phyloP scores from a whole-genome alignment of 2,113 vertebrate species.

The Pao palembangensis region DNA sequence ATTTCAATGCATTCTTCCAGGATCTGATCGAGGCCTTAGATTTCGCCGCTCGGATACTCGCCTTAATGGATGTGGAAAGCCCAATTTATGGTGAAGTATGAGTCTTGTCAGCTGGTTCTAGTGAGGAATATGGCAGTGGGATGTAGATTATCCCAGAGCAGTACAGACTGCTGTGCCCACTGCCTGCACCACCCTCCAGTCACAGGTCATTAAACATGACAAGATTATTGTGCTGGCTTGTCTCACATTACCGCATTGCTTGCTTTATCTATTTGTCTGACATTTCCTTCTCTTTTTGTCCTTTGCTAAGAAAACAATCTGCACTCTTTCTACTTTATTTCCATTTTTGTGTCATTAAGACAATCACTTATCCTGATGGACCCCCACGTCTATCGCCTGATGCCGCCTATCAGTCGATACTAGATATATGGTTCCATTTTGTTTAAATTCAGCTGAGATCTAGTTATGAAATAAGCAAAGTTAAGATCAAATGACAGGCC shows the following conservation, averaged over 20 bases:
- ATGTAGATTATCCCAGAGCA: conserved; percentile 48
- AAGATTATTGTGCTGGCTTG: neutral
- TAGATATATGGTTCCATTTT: too few species aligned
- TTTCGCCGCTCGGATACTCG: neutral
- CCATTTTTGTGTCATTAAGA: neutral
- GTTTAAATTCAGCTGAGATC: too few species aligned
- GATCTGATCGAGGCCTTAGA: conserved; percentile 20
- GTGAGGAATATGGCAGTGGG: conserved; percentile 43
- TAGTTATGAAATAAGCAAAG: too few species aligned
- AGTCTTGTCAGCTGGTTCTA: conserved; percentile 45
- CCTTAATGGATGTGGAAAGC: conserved; percentile 45
- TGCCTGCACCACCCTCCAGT: conserved; percentile 31
- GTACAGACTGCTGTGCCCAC: conserved; percentile 9
- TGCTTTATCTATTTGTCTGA: neutral
- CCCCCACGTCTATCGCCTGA: too few species aligned
- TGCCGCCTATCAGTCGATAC: too few species aligned
- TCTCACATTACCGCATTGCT: conserved; percentile 1
- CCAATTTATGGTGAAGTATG: conserved; percentile 55
- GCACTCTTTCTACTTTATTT: neutral
- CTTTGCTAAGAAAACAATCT: neutral
- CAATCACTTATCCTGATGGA: too few species aligned
- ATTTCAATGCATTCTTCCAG: neutral
- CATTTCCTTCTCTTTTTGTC: neutral
- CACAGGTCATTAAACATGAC: conserved; percentile 35
- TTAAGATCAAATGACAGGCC: conserved; percentile 7